Evolutionary conservation across 2,888 invertebrate species (phyloP).

Genomic region (Chromoteleia sp.): DNA sequence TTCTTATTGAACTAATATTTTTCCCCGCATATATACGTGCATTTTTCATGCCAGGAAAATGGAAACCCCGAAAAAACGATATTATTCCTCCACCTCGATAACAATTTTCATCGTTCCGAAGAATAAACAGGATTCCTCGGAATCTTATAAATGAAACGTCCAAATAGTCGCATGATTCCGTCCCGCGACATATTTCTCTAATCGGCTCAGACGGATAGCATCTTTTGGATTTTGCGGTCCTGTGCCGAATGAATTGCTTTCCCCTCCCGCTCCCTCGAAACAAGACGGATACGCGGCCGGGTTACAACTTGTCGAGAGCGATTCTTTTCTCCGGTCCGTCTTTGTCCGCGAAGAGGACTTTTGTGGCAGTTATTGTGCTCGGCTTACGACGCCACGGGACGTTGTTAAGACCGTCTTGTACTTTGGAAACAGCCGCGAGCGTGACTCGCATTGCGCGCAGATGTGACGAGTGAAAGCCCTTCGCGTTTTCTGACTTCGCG

Average conservation of each 20-base stretch:
- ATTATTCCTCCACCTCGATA: conserved; percentile 20
- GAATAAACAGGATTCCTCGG: conserved; percentile 50
- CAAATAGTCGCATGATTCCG: conserved; percentile 75
- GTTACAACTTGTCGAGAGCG: conserved; percentile 64
- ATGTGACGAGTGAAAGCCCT: conserved; percentile 39
- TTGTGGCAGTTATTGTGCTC: conserved; percentile 68
- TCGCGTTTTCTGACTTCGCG: conserved; percentile 31
- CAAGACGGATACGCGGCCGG: conserved; percentile 26
- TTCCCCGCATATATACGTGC: not conserved
- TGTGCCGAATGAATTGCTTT: conserved; percentile 51
- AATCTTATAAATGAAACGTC: conserved; percentile 71
- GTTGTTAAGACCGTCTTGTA: conserved; percentile 68
- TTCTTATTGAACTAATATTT: conserved; percentile 14
- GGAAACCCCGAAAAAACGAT: conserved; percentile 26
- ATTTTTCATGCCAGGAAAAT: conserved; percentile 24
- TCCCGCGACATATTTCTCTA: conserved; percentile 56
- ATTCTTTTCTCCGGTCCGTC: conserved; percentile 48
- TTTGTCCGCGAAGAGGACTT: conserved; percentile 63
- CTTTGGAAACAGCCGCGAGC: conserved; percentile 67
- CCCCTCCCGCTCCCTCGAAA: conserved; percentile 7
- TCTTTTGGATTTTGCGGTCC: conserved; percentile 44
- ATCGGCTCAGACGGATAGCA: conserved; percentile 58
- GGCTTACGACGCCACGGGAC: conserved; percentile 60
- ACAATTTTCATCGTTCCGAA: conserved; percentile 47
- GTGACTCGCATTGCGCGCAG: conserved; percentile 62